Base-by-base conservation (phyloP, 2,888 invertebrate genomes). In the Trimorus sp. region DNA sequence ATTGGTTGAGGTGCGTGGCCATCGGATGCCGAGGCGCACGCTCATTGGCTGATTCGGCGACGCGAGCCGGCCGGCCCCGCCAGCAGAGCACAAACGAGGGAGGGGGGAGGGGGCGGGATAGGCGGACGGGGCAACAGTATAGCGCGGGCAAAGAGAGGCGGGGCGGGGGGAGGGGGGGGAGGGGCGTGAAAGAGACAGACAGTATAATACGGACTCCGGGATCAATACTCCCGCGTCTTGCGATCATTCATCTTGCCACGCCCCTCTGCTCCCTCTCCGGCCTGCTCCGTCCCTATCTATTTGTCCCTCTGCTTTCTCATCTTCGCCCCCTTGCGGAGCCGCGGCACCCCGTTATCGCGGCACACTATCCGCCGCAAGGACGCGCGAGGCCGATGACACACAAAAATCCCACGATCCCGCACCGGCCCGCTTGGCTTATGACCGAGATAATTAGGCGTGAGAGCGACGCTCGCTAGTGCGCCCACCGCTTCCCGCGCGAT, bases 231-330 rank as follows among this genome's bases (percentile, higher is more conserved):
- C 89, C 89, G 91, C 91, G 90, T 91, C 91, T 91, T 91, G 91
- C 90, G 90, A 91, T 91, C 91, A 91, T 91, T 91, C 91, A 91
- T 91, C 91, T 91, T 91, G 91, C 91, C 91, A 91, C 91, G 91
- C 91, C 91, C 91, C 91, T 91, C 89, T 89, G 88, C 87, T 89
- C 89, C 89, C 89, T 89, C 88, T 26, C 26, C 88, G 84, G 84
- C 83, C 85, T 85, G 70, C 87, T 84, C 83, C 78, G 65, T 85
- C 79, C 78, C 81, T 81, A 73, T 75, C 81, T 83, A 77, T 79
- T 71, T 84, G 76, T 83, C 83, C 60, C 81, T 79, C 71, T 79
- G 75, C 45, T 81, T 74, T 81, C 84, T 83, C 83, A 84, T 76
- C 80, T 82, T 85, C 66, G 59, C 70, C 63, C 73, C 69, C 26